A percentile compares a stretch with the other conserved stretches of the same genome.
Conservation (phyloP, 2,888 invertebrate genomes). For the Deilephila elpenor region DNA sequence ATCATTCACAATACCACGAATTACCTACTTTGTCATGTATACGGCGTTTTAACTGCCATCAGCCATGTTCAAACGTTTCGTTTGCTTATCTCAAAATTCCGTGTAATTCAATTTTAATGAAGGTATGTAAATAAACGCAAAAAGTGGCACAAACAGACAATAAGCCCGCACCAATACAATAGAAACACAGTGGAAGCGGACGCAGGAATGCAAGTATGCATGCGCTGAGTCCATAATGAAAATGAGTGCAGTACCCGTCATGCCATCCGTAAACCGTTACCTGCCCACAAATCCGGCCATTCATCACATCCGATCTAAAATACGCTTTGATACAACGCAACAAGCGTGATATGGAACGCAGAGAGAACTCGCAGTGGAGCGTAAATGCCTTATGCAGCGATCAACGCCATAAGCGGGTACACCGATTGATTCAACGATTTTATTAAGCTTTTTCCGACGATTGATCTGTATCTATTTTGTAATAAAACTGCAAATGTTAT, state of each 20-base stretch:
- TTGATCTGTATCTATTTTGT: slow-evolving; percentile 13
- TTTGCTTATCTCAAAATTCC: not conserved
- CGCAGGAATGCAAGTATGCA: slow-evolving; percentile 68
- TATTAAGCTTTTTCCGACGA: slow-evolving; percentile 31
- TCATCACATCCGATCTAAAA: slow-evolving; percentile 45
- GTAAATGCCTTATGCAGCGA: slow-evolving; percentile 48
- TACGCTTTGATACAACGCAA: slow-evolving; percentile 45
- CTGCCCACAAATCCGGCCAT: slow-evolving; percentile 36
- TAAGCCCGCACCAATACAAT: slow-evolving; percentile 40
- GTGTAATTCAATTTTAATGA: slow-evolving; percentile 34
- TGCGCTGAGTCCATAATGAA: slow-evolving; percentile 64
- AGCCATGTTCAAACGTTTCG: not conserved
- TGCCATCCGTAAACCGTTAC: slow-evolving; percentile 66
- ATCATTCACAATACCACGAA: too few species aligned
- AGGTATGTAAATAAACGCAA: slow-evolving; percentile 40
- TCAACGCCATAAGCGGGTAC: slow-evolving; percentile 47
- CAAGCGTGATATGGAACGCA: slow-evolving; percentile 44
- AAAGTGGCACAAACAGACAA: slow-evolving; percentile 52
- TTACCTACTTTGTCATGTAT: too few species aligned
- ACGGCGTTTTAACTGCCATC: too few species aligned
- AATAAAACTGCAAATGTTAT: slow-evolving; percentile 5
- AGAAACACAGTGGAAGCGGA: slow-evolving; percentile 43
- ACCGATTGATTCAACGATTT: slow-evolving; percentile 49
- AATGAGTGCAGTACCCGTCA: slow-evolving; percentile 66
- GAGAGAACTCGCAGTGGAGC: slow-evolving; percentile 36